These are phyloP conservation scores for Microplitis manilae DNA, from an alignment of 2,888 invertebrate species.

Conservation along the genomic window DNA sequence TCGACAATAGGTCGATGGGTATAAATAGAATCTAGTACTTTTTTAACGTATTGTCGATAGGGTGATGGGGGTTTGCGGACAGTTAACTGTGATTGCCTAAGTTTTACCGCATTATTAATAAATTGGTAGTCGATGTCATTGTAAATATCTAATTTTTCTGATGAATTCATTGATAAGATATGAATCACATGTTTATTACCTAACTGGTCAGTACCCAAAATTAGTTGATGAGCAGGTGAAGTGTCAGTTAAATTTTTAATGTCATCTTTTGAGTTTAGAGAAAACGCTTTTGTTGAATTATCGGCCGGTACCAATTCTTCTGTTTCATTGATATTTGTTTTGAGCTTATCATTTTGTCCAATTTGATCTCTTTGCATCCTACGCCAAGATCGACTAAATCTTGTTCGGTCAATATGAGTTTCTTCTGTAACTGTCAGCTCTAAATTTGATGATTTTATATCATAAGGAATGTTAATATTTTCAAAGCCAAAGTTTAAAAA, in stretches of 20 bases:
- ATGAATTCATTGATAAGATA: slow-evolving; percentile 51
- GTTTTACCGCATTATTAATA: not conserved
- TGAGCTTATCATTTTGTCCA: not conserved
- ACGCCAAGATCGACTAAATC: slow-evolving; percentile 22
- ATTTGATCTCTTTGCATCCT: slow-evolving; percentile 29
- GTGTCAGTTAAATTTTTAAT: not conserved
- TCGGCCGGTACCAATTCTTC: not conserved
- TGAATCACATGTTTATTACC: slow-evolving; percentile 62
- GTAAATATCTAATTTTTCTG: not conserved
- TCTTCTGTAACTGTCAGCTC: not conserved
- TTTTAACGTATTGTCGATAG: slow-evolving; percentile 50
- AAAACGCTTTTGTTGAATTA: slow-evolving; percentile 6
- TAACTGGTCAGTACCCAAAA: slow-evolving; percentile 59
- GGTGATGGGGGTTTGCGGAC: slow-evolving; percentile 1
- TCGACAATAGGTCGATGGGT: slow-evolving; percentile 56
- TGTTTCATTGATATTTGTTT: slow-evolving; percentile 21
- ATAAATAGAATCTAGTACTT: slow-evolving; percentile 55
- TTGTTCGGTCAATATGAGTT: slow-evolving; percentile 6
- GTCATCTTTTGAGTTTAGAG: slow-evolving; percentile 32
- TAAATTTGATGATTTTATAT: not conserved
- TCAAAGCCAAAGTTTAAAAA: not conserved
- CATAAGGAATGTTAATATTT: slow-evolving; percentile 51
- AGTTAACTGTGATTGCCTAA: not conserved
- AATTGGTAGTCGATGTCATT: not conserved
- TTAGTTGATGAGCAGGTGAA: slow-evolving; percentile 51